These are phyloP conservation scores for Aphelenchoides besseyi DNA, from an alignment of 1,140 invertebrate genomes.

Conservation along the genomic window DNA sequence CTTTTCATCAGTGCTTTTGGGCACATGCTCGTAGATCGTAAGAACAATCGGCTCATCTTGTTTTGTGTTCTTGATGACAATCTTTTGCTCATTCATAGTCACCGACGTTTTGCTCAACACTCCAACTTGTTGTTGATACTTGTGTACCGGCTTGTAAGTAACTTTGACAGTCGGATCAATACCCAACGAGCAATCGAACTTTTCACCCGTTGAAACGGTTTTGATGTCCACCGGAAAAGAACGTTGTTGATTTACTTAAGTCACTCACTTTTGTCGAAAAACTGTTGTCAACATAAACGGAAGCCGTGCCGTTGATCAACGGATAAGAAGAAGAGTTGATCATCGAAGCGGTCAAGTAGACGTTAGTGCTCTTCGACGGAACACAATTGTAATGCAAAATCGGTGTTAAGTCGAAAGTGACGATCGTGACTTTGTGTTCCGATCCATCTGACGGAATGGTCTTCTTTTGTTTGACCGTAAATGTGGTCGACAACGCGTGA, in stretches of 20 bases:
- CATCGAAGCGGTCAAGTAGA: conserved; percentile 64
- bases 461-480: conserved; percentile 57
- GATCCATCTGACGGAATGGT: conserved; percentile 62
- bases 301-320: conserved; percentile 63
- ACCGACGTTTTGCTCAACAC: conserved; percentile 52
- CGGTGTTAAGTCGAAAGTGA: conserved; percentile 62
- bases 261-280: conserved; percentile 64
- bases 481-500: conserved; percentile 52
- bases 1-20: conserved; percentile 64
- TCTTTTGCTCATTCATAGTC: conserved; percentile 59
- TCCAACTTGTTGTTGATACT: conserved; percentile 56
- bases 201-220: conserved; percentile 62
- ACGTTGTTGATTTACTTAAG: conserved; percentile 2
- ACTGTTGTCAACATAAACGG: conserved; percentile 64
- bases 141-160: conserved; percentile 63
- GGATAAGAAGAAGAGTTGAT: conserved; percentile 63
- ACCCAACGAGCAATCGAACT: conserved; percentile 64
- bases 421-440: conserved; percentile 63
- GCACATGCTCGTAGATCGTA: conserved; percentile 63
- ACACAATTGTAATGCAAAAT: conserved; percentile 62
- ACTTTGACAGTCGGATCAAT: conserved; percentile 64
- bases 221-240: conserved; percentile 56
- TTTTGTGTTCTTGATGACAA: conserved; percentile 63
- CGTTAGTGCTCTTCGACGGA: conserved; percentile 61
- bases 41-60: conserved; percentile 59